A percentile compares a stretch with the other conserved stretches of the same genome.
Conservation (phyloP, 2,797 vertebrate species). For the Poeciliopsis infans region DNA sequence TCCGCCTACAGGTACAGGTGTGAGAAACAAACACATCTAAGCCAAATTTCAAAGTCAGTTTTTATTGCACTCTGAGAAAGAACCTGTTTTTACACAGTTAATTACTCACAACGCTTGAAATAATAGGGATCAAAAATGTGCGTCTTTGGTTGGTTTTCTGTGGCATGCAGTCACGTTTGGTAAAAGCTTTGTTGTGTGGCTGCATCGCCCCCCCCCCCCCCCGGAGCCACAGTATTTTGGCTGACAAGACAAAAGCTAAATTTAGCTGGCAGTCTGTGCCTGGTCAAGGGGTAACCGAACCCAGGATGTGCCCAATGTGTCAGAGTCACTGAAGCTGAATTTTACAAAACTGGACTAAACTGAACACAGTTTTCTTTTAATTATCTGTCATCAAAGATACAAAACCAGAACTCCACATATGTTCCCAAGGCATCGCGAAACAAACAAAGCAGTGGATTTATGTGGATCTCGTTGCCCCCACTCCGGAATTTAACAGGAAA, state of each 20-base stretch:
- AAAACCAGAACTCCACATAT: neutral
- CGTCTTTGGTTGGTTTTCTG: constrained; percentile 6
- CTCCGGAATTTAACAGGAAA: neutral
- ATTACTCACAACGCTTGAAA: neutral
- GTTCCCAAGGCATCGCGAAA: neutral
- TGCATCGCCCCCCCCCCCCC: constrained; percentile 29
- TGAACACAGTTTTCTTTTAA: constrained; percentile 25
- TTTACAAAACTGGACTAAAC: constrained; percentile 45
- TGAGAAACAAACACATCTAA: neutral
- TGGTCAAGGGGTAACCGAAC: constrained; percentile 61
- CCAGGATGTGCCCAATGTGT: constrained; percentile 59
- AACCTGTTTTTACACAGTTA: no score
- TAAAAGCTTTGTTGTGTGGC: constrained; percentile 33
- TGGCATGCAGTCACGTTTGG: neutral
- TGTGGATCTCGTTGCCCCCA: neutral
- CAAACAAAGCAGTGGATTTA: neutral
- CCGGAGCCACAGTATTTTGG: constrained; percentile 54
- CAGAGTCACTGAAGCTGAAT: constrained; percentile 60
- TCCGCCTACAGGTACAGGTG: constrained; percentile 80
- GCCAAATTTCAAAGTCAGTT: neutral
- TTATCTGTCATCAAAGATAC: neutral
- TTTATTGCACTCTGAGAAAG: neutral
- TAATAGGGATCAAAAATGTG: neutral
- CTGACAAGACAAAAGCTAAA: constrained; percentile 60
- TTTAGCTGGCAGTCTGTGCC: constrained; percentile 57